phyloP scores from a whole-genome alignment of 2,888 invertebrate genomes.

The Mellilla xanthometata region DNA sequence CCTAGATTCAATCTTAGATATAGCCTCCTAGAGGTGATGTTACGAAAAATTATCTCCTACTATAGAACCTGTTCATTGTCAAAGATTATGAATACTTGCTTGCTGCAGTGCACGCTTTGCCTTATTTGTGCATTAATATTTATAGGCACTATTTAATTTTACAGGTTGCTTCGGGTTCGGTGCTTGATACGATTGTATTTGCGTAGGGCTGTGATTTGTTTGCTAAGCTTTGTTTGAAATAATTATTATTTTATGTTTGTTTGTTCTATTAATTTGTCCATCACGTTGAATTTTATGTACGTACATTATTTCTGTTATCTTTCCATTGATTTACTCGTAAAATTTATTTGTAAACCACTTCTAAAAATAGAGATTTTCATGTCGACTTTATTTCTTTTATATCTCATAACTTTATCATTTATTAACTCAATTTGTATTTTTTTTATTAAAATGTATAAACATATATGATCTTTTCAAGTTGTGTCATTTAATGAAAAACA shows the following conservation, averaged over 20 bases:
- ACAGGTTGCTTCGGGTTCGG: constrained; percentile 23
- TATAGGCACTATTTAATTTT: constrained; percentile 25
- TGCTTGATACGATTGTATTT: constrained; percentile 32
- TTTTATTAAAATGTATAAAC: no score
- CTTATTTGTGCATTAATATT: constrained; percentile 41
- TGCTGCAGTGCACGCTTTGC: constrained; percentile 37
- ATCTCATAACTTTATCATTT: no score
- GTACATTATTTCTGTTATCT: no score
- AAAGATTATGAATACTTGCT: constrained; percentile 59
- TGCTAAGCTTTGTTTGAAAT: not conserved
- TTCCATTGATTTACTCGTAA: no score
- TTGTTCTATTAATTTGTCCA: not conserved
- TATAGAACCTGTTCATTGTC: constrained; percentile 60
- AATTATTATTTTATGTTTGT: no score
- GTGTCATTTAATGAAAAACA: no score
- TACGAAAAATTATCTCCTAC: constrained; percentile 70
- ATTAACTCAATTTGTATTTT: no score
- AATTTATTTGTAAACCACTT: no score
- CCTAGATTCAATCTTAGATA: constrained; percentile 76
- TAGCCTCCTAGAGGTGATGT: constrained; percentile 65
- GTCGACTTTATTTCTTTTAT: no score
- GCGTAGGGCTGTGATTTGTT: constrained; percentile 28
- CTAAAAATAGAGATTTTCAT: no score
- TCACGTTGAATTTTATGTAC: not conserved
- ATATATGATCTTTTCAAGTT: no score